phyloP scores from a whole-genome alignment of 2,888 invertebrate species.

The Amblyjoppa fuscipennis region DNA sequence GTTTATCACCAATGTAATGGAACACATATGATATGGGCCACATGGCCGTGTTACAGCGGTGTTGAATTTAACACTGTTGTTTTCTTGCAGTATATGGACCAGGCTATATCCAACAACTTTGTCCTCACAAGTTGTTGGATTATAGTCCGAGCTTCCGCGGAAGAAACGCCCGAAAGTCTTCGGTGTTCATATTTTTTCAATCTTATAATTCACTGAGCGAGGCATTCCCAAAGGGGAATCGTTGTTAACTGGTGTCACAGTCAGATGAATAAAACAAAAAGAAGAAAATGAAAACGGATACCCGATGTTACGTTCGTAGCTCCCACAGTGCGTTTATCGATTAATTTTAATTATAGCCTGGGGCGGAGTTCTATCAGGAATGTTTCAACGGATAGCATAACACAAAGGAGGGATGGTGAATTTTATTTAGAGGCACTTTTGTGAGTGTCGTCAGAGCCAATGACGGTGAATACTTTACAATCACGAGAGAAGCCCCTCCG shows the following conservation, averaged over 20 bases:
- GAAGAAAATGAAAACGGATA: neutral
- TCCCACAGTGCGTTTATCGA: constrained; percentile 5
- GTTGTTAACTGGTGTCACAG: neutral
- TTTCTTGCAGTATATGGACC: too few species aligned
- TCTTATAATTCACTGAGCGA: neutral
- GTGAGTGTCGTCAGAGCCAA: neutral
- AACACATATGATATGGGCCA: too few species aligned
- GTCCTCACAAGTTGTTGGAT: too few species aligned
- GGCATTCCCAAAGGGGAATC: neutral
- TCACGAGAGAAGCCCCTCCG: neutral
- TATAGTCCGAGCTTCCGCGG: neutral
- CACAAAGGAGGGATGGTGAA: neutral
- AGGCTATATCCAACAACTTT: too few species aligned
- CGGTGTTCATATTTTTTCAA: neutral
- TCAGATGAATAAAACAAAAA: neutral
- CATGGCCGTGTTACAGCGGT: too few species aligned
- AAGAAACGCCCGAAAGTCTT: neutral
- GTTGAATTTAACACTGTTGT: too few species aligned
- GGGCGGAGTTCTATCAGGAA: neutral
- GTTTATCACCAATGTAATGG: too few species aligned
- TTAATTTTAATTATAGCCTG: constrained; percentile 3
- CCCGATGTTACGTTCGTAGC: neutral
- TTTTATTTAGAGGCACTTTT: neutral
- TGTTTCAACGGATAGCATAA: neutral
- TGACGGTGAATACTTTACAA: neutral